These are phyloP conservation scores for Cranoglanis bouderius DNA, from an alignment of 2,113 vertebrate genomes.

Conservation along the genomic window DNA sequence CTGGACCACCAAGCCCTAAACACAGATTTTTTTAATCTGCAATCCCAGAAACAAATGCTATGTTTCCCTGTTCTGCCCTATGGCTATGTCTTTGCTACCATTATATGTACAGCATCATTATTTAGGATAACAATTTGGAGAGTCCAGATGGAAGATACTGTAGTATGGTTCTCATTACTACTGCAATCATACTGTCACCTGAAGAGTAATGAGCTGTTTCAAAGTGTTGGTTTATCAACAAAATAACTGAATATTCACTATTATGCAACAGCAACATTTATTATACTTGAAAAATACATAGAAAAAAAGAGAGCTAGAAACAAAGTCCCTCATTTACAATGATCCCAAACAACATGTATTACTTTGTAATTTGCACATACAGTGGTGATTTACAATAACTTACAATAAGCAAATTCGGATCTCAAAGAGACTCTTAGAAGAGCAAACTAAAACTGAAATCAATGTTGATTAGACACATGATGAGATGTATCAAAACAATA, in stretches of 20 bases:
- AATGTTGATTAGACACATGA: neutral
- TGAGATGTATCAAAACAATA: neutral
- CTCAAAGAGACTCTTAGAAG: neutral
- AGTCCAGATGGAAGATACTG: neutral
- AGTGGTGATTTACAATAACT: neutral
- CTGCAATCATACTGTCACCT: neutral
- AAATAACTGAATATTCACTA: neutral
- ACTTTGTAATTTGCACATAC: neutral
- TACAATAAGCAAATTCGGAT: neutral
- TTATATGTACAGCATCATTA: neutral
- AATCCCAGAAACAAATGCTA: neutral
- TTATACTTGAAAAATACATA: neutral
- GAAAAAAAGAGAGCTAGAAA: neutral
- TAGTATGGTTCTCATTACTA: neutral
- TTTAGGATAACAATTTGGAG: slow-evolving; percentile 4
- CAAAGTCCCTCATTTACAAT: neutral
- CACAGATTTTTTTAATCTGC: neutral
- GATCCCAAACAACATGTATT: neutral
- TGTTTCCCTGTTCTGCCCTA: neutral
- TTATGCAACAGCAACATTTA: neutral
- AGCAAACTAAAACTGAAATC: neutral
- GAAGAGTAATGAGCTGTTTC: neutral
- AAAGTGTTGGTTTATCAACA: neutral
- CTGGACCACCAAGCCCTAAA: neutral
- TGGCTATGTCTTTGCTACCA: too few species aligned